Conservation (phyloP, 2,888 invertebrate species). For the Drosophila infuscata region DNA sequence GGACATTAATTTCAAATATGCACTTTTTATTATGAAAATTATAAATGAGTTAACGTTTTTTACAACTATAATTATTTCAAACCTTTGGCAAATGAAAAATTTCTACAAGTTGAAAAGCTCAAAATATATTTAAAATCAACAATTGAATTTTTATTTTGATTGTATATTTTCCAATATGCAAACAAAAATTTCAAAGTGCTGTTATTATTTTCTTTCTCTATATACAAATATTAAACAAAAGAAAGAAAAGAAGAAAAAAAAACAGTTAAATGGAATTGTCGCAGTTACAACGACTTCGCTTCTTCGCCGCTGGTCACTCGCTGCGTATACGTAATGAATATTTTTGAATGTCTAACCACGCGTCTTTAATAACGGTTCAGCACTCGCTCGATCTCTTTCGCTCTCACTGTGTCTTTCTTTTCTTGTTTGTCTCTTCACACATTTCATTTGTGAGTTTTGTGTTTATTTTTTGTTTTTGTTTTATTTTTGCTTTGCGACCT, state of each 20-base stretch:
- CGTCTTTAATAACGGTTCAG: slow-evolving; percentile 48
- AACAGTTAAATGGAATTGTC: slow-evolving; percentile 26
- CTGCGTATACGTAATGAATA: slow-evolving; percentile 55
- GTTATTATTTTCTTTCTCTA: background rate
- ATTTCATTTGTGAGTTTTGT: slow-evolving; percentile 39
- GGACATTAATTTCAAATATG: too few species aligned
- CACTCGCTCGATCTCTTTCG: background rate
- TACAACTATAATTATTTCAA: background rate
- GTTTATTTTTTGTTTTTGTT: background rate
- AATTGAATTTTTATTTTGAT: background rate
- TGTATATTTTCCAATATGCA: background rate
- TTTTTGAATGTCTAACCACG: slow-evolving; percentile 64
- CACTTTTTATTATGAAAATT: background rate
- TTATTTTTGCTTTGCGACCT: slow-evolving; percentile 35
- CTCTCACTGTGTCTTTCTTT: slow-evolving; percentile 7
- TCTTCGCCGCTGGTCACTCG: slow-evolving; percentile 18
- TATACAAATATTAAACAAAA: background rate
- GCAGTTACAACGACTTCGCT: background rate
- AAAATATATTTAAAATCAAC: background rate
- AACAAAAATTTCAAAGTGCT: background rate
- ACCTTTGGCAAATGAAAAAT: background rate
- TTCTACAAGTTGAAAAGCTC: background rate
- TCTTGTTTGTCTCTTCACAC: slow-evolving; percentile 9
- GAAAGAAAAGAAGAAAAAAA: background rate
- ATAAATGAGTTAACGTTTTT: background rate